Evolutionary conservation across 2,888 invertebrate species (phyloP).

Genomic region (Diloba caeruleocephala): DNA sequence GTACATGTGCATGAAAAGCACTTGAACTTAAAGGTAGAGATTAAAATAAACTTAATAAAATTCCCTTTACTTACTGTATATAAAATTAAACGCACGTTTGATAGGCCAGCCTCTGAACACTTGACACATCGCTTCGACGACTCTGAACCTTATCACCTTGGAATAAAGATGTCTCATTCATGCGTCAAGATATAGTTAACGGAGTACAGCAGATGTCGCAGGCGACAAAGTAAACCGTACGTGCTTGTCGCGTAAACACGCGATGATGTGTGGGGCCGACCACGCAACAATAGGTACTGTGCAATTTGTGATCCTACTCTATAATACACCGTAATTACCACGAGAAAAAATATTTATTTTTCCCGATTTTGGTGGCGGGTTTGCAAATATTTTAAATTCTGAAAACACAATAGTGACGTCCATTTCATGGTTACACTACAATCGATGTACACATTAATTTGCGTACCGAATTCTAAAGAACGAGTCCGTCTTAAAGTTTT

Average conservation of each 20-base stretch:
- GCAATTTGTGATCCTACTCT: slow-evolving; percentile 85
- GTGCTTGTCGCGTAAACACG: slow-evolving; percentile 85
- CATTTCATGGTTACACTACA: slow-evolving; percentile 9
- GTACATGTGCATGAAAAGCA: background rate
- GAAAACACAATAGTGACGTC: slow-evolving; percentile 5
- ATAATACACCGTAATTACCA: slow-evolving; percentile 78
- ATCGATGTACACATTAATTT: slow-evolving; percentile 24
- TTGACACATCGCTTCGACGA: slow-evolving; percentile 39
- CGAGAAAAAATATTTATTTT: slow-evolving; percentile 62
- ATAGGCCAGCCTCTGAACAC: slow-evolving; percentile 60
- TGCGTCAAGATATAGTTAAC: slow-evolving; percentile 35
- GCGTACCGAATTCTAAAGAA: slow-evolving; percentile 49
- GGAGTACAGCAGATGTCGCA: slow-evolving; percentile 76
- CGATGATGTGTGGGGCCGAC: slow-evolving; percentile 84
- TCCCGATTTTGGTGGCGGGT: slow-evolving; percentile 64
- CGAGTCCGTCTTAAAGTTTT: slow-evolving; percentile 28
- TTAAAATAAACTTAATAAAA: slow-evolving; percentile 76
- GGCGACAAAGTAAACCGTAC: slow-evolving; percentile 87
- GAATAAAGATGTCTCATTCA: slow-evolving; percentile 54
- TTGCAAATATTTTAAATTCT: slow-evolving; percentile 8
- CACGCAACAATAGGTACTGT: slow-evolving; percentile 82
- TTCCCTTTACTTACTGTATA: slow-evolving; percentile 73
- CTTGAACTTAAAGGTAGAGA: slow-evolving; percentile 17
- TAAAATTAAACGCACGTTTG: slow-evolving; percentile 75
- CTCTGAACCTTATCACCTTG: slow-evolving; percentile 53